phyloP scores from a whole-genome alignment of 2,797 vertebrate genomes.

The Cyclura pinguis region DNA sequence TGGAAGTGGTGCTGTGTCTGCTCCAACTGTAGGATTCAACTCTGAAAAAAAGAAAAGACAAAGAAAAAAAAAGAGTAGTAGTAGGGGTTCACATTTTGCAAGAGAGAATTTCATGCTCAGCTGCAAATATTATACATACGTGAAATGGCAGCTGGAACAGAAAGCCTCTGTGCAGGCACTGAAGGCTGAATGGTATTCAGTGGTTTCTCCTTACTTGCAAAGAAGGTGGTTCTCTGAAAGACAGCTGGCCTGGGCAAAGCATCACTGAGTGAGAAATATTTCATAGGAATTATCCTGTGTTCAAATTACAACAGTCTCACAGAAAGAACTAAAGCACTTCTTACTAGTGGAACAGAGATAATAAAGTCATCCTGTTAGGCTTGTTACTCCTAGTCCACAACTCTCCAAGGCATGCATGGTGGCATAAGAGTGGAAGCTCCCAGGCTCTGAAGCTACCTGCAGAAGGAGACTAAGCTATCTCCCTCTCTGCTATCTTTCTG shows the following conservation, averaged over 20 bases:
- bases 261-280: background rate
- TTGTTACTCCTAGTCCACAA: background rate
- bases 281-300: background rate
- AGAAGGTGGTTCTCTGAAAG: slow-evolving; percentile 52
- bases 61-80: background rate
- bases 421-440: background rate
- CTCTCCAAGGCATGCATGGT: background rate
- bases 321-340: background rate
- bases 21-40: slow-evolving; percentile 67
- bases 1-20: slow-evolving; percentile 66
- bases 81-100: slow-evolving; percentile 44
- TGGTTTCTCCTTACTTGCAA: slow-evolving; percentile 64
- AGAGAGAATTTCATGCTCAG: slow-evolving; percentile 33
- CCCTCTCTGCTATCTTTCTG: no score
- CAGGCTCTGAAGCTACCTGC: no score
- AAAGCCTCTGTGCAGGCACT: slow-evolving; percentile 77
- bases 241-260: slow-evolving; percentile 70
- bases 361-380: background rate
- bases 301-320: background rate
- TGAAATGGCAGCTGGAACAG: slow-evolving; percentile 84
- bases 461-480: no score
- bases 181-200: slow-evolving; percentile 50
- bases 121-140: slow-evolving; percentile 76
- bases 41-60: slow-evolving; percentile 73
- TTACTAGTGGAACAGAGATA: no score